Conservation (phyloP, 2,888 invertebrate genomes). For the Xestia xanthographa region DNA sequence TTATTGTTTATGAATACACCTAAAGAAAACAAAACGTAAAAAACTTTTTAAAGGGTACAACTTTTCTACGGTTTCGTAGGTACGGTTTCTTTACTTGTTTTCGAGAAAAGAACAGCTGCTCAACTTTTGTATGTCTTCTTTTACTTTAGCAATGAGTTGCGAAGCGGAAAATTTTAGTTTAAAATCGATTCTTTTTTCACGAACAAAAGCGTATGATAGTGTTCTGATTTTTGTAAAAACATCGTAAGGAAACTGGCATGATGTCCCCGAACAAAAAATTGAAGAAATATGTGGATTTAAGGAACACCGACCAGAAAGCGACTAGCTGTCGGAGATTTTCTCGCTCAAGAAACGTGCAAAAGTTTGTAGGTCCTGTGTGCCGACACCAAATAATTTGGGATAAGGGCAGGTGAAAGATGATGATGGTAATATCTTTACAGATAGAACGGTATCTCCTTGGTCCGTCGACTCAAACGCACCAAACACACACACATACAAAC, state of each 20-base stretch:
- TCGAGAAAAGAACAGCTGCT: too few species aligned
- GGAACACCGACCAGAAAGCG: too few species aligned
- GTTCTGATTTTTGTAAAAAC: neutral
- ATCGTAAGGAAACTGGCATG: neutral
- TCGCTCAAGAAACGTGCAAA: too few species aligned
- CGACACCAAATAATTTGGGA: neutral
- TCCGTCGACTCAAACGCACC: constrained; percentile 83
- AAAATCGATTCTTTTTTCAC: neutral
- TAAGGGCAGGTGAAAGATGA: neutral
- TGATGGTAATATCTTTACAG: constrained; percentile 67
- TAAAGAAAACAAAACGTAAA: neutral
- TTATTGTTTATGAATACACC: neutral
- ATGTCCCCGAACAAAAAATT: neutral
- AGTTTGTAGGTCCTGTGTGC: neutral
- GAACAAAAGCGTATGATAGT: neutral
- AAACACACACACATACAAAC: constrained; percentile 73
- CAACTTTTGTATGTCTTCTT: neutral
- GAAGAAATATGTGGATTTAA: neutral
- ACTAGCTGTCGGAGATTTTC: too few species aligned
- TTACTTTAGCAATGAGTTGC: neutral
- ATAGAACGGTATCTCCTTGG: constrained; percentile 87
- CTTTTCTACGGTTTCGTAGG: neutral
- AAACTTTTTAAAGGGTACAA: neutral
- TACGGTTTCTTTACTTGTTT: neutral
- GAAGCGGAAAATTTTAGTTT: neutral